Percentiles rank a stretch among this genome's conserved stretches.
Evolutionary conservation across 2,888 invertebrate species (phyloP).

Genomic region (Drosophila meridionalis): DNA sequence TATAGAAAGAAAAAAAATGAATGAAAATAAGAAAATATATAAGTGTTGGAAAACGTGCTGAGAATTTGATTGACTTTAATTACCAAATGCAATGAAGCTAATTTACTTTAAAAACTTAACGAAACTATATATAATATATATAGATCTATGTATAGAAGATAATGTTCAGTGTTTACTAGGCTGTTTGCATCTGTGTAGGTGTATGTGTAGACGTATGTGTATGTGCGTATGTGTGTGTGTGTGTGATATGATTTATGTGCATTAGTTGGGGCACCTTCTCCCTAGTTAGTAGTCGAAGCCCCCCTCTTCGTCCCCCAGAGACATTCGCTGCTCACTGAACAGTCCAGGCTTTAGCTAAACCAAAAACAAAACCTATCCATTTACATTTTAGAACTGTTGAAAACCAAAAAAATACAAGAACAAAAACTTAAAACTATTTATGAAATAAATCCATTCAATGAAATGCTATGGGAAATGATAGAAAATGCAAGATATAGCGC

Average conservation of each 20-base stretch:
- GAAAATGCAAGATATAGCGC: slow-evolving; percentile 27
- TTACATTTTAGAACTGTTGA: slow-evolving; percentile 60
- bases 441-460: slow-evolving; percentile 14
- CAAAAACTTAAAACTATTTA: slow-evolving; percentile 28
- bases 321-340: slow-evolving; percentile 39
- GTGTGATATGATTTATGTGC: slow-evolving; percentile 30
- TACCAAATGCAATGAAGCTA: slow-evolving; percentile 71
- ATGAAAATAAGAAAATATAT: background rate
- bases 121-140: slow-evolving; percentile 25
- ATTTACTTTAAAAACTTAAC: slow-evolving; percentile 63
- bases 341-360: slow-evolving; percentile 60
- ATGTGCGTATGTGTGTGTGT: slow-evolving; percentile 2
- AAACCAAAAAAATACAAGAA: slow-evolving; percentile 12
- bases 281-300: slow-evolving; percentile 52
- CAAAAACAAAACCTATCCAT: slow-evolving; percentile 19
- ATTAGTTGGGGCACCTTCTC: slow-evolving; percentile 39
- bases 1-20: slow-evolving; percentile 10
- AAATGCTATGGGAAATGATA: slow-evolving; percentile 61
- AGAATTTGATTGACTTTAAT: slow-evolving; percentile 42
- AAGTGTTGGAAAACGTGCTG: slow-evolving; percentile 31
- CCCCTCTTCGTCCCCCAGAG: slow-evolving; percentile 3
- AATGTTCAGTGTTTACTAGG: slow-evolving; percentile 55
- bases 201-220: slow-evolving; percentile 15
- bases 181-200: slow-evolving; percentile 25
- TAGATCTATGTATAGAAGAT: slow-evolving; percentile 2